Evolutionary conservation across 2,888 invertebrate species (phyloP), one percentile per base, ranked within the genome.

Genomic region (Caenorhabditis becei): DNA sequence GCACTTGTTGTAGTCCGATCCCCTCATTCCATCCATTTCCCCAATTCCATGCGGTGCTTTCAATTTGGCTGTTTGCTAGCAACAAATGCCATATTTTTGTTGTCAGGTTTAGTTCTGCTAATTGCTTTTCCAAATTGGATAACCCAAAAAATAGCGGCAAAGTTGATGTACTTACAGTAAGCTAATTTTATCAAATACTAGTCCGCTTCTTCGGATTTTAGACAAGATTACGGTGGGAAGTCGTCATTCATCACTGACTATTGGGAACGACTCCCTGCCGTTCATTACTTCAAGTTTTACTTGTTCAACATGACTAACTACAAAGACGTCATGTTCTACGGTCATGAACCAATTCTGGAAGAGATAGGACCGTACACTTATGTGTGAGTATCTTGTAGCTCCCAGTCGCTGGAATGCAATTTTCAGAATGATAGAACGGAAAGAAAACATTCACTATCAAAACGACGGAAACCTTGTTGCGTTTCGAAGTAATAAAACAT

Each of bases 241-340:
- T 67, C 67, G 2, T 56, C 56, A 1, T 26, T 44, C 1, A 47
- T 56, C 41, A 82, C 82, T 5, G 70, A 51, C 32, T 82, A 53
- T 37, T 82, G 82, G 82, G 41, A 54, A 24, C 23, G 70, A 11
- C 41, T 82, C 4, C 83, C 83, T 0, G 83, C 74, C 0, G 66
- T 70, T 11, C 67, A 80, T 32, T 66, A 67, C 32, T 80, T 66
- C 53, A 67, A 71, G 8, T 75, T 75, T 44, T 80, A 77, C 49
- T 49, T 80, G 35, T 80, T 83, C 67, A 83, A 83, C 35, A 74
- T 83, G 2, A 80, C 77, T 0, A 83, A 83, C 59, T 66, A 72
- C 11, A 74, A 74, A 24, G 80, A 80, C 18, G 77, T 80, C 1
- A 56, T 80, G 41, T 77, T 77, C 41, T 41, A 83, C 26, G 74